These are phyloP conservation scores for Elachura formosa DNA, from an alignment of 2,113 vertebrate genomes.

Conservation along the genomic window DNA sequence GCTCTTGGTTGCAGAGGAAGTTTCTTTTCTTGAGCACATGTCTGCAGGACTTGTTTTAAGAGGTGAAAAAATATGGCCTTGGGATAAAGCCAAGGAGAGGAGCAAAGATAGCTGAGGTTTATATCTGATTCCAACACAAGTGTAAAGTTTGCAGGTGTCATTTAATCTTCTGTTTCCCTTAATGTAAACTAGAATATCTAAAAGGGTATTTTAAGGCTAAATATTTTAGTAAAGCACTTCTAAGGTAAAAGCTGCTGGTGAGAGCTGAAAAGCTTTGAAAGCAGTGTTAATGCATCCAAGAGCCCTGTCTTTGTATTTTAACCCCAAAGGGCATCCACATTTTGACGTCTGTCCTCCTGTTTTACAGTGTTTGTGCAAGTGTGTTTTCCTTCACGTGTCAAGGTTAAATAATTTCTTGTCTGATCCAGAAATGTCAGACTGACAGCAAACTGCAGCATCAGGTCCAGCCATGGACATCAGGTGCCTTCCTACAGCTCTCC, in stretches of 20 bases:
- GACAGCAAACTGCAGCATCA: background rate
- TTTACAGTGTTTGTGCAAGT: background rate
- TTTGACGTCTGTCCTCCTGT: background rate
- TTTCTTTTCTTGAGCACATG: background rate
- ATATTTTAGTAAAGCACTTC: background rate
- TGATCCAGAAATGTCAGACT: background rate
- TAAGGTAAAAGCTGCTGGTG: background rate
- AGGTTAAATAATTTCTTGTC: background rate
- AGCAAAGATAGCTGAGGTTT: conserved; percentile 1
- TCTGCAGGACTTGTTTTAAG: background rate
- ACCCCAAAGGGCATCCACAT: background rate
- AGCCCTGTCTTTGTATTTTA: background rate
- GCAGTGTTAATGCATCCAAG: background rate
- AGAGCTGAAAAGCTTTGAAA: background rate
- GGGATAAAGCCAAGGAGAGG: background rate
- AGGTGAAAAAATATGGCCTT: background rate
- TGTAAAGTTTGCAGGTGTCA: background rate
- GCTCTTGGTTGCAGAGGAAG: background rate
- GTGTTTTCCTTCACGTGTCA: background rate
- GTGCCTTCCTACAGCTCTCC: background rate
- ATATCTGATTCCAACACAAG: background rate
- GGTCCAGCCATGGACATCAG: background rate
- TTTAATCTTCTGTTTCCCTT: background rate
- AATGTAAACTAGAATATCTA: background rate
- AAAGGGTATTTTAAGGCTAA: background rate